These are phyloP conservation scores for Coreoperca whiteheadi DNA, from an alignment of 2,113 vertebrate species.

Conservation along the genomic window DNA sequence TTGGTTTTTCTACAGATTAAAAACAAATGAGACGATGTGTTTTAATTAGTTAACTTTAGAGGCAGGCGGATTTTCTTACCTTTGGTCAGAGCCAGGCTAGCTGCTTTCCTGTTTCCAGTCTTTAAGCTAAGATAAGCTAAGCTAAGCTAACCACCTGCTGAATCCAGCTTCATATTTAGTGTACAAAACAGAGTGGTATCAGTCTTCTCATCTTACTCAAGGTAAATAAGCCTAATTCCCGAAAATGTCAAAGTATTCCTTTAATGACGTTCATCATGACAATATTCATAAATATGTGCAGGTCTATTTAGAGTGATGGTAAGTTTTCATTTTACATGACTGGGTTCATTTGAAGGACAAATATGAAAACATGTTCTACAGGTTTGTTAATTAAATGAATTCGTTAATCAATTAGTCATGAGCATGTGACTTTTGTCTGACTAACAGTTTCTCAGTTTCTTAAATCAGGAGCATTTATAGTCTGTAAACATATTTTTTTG, in stretches of 20 bases:
- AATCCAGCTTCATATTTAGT: neutral
- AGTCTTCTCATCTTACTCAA: neutral
- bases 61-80: neutral
- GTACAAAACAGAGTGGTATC: neutral
- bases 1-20: neutral
- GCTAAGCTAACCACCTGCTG: neutral
- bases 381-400: neutral
- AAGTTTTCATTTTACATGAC: neutral
- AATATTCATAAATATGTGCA: neutral
- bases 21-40: neutral
- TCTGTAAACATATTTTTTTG: constrained; percentile 36
- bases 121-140: constrained; percentile 1
- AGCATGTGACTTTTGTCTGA: neutral
- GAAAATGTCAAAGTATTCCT: neutral
- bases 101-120: neutral
- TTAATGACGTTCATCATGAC: neutral
- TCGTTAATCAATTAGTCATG: neutral
- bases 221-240: neutral
- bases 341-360: neutral
- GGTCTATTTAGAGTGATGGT: neutral
- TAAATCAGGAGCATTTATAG: neutral
- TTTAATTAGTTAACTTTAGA: neutral
- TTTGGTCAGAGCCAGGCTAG: neutral
- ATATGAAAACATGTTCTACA: constrained; percentile 1
- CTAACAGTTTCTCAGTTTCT: constrained; percentile 3